Evolutionary conservation across 1,140 invertebrate species (phyloP).

Genomic region (Drosophila arizonae): DNA sequence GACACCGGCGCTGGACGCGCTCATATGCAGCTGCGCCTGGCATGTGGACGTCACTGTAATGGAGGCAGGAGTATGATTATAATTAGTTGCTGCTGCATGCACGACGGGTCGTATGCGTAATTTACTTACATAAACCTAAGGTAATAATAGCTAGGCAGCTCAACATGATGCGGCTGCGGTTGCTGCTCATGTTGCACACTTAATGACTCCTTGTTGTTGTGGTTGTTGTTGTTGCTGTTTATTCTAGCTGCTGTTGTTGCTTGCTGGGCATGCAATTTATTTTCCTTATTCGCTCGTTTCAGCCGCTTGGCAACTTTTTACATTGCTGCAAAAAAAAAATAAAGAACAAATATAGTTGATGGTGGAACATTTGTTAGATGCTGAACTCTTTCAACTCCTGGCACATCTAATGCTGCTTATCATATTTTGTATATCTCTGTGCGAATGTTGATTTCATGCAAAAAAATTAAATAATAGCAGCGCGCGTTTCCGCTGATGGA

Average conservation of each 20-base stretch:
- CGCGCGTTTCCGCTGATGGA: constrained; percentile 53
- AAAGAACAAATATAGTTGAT: constrained; percentile 32
- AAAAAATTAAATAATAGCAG: constrained; percentile 17
- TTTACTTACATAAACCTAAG: constrained; percentile 70
- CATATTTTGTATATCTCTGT: constrained; percentile 38
- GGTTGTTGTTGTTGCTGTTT: constrained; percentile 6
- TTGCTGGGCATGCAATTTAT: constrained; percentile 23
- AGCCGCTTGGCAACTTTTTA: constrained; percentile 37
- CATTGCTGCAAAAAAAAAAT: constrained; percentile 41
- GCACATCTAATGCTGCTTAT: constrained; percentile 50
- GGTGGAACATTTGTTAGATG: constrained; percentile 50
- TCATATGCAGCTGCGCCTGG: constrained; percentile 55
- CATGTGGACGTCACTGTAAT: constrained; percentile 54
- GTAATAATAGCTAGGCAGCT: constrained; percentile 61
- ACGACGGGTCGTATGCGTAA: constrained; percentile 26
- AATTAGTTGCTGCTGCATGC: constrained; percentile 30
- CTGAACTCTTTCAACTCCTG: constrained; percentile 32
- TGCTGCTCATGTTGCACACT: constrained; percentile 53
- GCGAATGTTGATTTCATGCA: constrained; percentile 61
- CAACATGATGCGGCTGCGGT: constrained; percentile 57
- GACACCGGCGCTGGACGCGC: constrained; percentile 49
- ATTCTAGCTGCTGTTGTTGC: constrained; percentile 1
- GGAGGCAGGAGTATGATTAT: not conserved
- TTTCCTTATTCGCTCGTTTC: constrained; percentile 19
- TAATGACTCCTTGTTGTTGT: constrained; percentile 31